These are phyloP conservation scores for Lycorma delicatula DNA, from an alignment of 1,140 invertebrate species.

Conservation along the genomic window DNA sequence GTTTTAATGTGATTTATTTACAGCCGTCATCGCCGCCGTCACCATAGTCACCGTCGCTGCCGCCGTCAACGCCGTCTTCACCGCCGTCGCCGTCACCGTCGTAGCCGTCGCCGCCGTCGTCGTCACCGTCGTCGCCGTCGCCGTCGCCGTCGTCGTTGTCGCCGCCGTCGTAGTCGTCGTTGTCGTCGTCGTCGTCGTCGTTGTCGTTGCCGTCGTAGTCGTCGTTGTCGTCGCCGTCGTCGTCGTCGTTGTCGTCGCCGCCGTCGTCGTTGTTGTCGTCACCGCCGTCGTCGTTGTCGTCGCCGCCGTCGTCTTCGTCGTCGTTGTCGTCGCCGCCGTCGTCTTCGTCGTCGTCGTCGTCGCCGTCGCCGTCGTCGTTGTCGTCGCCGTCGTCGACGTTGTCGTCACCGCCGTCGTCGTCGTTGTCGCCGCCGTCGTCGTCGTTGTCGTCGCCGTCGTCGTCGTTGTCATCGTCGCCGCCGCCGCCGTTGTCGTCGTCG, in stretches of 20 bases:
- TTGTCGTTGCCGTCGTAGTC: background rate
- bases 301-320: background rate
- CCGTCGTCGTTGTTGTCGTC: background rate
- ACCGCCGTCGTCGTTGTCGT: background rate
- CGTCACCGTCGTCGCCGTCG: background rate
- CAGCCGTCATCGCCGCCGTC: background rate
- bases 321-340: too few relatives aligned
- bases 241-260: background rate
- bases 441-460: background rate
- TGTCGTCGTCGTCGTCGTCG: background rate
- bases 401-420: background rate
- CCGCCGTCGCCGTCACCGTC: background rate
- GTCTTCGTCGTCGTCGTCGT: background rate
- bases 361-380: background rate
- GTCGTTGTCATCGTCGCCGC: background rate
- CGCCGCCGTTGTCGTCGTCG: background rate
- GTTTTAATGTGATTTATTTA: too few relatives aligned
- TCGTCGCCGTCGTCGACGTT: background rate
- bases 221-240: constrained; percentile 1
- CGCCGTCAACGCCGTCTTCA: background rate
- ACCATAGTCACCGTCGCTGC: background rate
- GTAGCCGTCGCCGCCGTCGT: background rate
- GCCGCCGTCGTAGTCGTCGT: constrained; percentile 2
- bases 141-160: background rate
- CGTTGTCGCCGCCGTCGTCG: background rate